phyloP scores from a whole-genome alignment of 2,888 invertebrate species.

The Tuberolachnus salignus region DNA sequence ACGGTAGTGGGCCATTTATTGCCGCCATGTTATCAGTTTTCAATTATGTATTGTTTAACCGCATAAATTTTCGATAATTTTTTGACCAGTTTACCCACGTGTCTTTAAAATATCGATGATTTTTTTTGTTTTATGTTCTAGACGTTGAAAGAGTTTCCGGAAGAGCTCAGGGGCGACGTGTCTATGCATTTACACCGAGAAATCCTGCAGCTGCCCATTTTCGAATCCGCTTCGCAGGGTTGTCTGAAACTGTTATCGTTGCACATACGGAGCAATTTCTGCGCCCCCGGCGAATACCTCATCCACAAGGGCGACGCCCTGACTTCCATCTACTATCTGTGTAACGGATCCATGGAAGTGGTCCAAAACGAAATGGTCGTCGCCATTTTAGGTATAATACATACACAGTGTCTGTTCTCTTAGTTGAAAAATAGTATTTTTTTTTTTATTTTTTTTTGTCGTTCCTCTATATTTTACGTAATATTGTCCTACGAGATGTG shows the following conservation, averaged over 20 bases:
- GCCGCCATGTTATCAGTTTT: too few species aligned
- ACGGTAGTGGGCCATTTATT: too few species aligned
- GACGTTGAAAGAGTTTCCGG: constrained; percentile 95
- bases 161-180: constrained; percentile 92
- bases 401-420: too few species aligned
- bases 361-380: constrained; percentile 96
- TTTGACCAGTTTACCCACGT: too few species aligned
- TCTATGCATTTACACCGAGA: constrained; percentile 95
- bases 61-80: too few species aligned
- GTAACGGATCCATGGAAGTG: constrained; percentile 97
- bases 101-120: too few species aligned
- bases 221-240: constrained; percentile 92
- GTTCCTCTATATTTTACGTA: too few species aligned
- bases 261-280: constrained; percentile 92
- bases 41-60: too few species aligned
- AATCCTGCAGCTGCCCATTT: constrained; percentile 90
- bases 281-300: constrained; percentile 93
- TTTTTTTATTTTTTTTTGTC: background rate
- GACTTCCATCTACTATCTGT: constrained; percentile 91
- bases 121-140: constrained; percentile 65
- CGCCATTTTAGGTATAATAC: constrained; percentile 93
- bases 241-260: constrained; percentile 90
- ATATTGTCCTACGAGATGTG: too few species aligned
- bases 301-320: constrained; percentile 94
- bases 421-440: too few species aligned